Percentiles rank a stretch among this genome's conserved stretches.
Evolutionary conservation across 2,888 invertebrate genomes (phyloP).

Genomic region (Camptogramma bilineatum): DNA sequence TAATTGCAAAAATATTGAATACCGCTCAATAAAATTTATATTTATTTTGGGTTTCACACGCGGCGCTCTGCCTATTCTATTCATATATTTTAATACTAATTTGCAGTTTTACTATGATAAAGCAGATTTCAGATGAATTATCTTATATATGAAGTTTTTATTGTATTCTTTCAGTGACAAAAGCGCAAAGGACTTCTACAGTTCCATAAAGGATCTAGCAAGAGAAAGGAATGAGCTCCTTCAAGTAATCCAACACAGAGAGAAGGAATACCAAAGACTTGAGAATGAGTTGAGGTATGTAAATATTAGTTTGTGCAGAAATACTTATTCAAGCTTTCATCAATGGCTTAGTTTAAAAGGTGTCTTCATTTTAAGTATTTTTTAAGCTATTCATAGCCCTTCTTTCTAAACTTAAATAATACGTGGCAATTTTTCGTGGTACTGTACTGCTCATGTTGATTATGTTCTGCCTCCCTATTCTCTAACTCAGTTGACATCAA

Average conservation of each 20-base stretch:
- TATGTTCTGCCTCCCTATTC: no score
- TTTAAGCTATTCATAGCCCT: no score
- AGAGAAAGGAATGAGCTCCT: constrained; percentile 87
- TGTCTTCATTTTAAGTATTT: no score
- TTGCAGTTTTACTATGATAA: neutral
- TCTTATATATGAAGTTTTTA: neutral
- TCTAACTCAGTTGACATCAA: no score
- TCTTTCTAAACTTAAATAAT: no score
- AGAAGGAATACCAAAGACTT: constrained; percentile 67
- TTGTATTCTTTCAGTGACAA: constrained; percentile 68
- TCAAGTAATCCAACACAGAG: constrained; percentile 79
- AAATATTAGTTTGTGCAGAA: neutral
- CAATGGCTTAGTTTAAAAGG: no score
- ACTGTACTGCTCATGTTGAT: no score
- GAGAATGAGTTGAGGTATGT: constrained; percentile 68
- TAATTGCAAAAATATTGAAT: neutral
- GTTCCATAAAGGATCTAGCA: constrained; percentile 85
- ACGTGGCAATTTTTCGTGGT: no score
- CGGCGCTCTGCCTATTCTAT: no score
- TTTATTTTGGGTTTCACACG: no score
- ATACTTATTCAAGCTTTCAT: neutral
- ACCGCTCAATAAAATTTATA: no score
- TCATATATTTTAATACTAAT: neutral
- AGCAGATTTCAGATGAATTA: neutral
- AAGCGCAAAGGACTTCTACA: constrained; percentile 74